Evolutionary conservation across 92 coral and sea anemone genomes (phyloP).

Genomic region (Metridium senile): DNA sequence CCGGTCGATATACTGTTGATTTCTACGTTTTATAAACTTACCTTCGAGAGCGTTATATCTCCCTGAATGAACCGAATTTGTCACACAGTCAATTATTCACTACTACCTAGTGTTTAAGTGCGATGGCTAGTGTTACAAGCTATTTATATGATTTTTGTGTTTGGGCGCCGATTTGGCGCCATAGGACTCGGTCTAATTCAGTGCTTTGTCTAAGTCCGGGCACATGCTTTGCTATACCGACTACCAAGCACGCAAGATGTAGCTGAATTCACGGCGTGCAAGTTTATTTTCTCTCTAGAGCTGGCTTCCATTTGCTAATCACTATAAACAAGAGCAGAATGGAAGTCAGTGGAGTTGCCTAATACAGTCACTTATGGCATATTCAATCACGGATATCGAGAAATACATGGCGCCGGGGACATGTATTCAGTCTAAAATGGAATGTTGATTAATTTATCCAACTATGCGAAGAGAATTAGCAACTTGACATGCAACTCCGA

Average conservation of each 20-base stretch:
- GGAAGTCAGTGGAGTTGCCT: conserved; percentile 5
- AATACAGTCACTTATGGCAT: conserved; percentile 18
- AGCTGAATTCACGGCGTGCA: conserved; percentile 56
- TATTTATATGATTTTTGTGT: conserved; percentile 89
- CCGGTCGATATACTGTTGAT: background rate
- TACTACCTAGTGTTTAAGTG: conserved; percentile 77
- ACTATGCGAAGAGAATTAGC: conserved; percentile 43
- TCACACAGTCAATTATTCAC: conserved; percentile 72
- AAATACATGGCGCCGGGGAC: conserved; percentile 80
- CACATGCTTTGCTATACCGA: conserved; percentile 97
- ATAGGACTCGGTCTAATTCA: conserved; percentile 75
- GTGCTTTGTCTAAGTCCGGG: conserved; percentile 87
- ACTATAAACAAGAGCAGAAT: conserved; percentile 15
- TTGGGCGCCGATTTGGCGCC: conserved; percentile 98
- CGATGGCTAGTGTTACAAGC: conserved; percentile 84
- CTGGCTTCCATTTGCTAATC: conserved; percentile 43
- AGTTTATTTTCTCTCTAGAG: conserved; percentile 29
- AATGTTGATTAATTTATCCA: conserved; percentile 74
- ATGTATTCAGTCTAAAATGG: conserved; percentile 71
- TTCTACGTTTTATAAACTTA: conserved; percentile 20
- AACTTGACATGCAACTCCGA: conserved; percentile 4
- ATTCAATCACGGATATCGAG: conserved; percentile 32
- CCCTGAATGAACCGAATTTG: conserved; percentile 42
- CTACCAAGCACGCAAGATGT: conserved; percentile 95
- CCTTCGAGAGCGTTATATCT: conserved; percentile 21